Evolutionary conservation across 2,888 invertebrate genomes (phyloP).

Genomic region (Dicyrtoma fusca): DNA sequence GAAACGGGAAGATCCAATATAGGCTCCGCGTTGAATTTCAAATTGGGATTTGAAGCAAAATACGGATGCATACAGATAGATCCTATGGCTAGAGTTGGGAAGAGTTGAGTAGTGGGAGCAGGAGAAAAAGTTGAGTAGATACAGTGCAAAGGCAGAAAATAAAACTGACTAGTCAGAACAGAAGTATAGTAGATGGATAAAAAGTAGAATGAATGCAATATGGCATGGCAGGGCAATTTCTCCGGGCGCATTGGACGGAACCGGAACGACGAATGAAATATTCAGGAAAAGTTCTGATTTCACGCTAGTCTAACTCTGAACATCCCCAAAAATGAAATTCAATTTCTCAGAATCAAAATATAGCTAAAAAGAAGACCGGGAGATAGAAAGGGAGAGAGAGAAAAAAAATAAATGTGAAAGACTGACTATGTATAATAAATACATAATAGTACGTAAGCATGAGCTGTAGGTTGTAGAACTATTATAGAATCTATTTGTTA

Average conservation of each 20-base stretch:
- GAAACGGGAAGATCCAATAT: no score
- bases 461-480: neutral
- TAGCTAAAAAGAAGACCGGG: neutral
- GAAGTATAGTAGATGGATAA: no score
- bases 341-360: conserved; percentile 24
- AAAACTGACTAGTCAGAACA: no score
- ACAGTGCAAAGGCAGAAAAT: no score
- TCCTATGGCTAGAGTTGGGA: no score
- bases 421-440: neutral
- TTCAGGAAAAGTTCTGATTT: conserved; percentile 45
- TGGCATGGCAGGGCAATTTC: neutral
- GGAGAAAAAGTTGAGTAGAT: no score
- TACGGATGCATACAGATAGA: no score
- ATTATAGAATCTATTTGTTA: neutral
- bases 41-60: no score
- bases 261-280: conserved; percentile 38
- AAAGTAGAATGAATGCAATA: no score
- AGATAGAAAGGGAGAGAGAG: conserved; percentile 1
- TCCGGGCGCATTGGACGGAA: conserved; percentile 4
- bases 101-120: no score
- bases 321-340: conserved; percentile 40
- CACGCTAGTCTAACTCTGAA: conserved; percentile 38
- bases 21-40: no score
- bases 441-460: neutral
- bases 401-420: no score